Percentiles rank a stretch among this genome's conserved stretches.
phyloP scores from a whole-genome alignment of 2,113 vertebrate species.

The Ornithorhynchus anatinus region DNA sequence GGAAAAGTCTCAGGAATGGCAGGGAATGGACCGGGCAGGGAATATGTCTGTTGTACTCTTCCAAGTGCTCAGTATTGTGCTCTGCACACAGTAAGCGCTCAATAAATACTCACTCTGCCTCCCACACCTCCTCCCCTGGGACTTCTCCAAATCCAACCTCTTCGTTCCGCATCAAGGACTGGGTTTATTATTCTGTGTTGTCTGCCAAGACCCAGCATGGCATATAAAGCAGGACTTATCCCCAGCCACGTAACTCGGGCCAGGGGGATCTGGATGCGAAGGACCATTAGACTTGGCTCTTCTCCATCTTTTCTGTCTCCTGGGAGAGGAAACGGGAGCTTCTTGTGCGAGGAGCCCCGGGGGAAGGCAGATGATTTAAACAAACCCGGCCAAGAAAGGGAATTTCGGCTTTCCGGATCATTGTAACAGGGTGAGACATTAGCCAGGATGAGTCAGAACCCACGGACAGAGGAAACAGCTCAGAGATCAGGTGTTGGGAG shows the following conservation, averaged over 20 bases:
- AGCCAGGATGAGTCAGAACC: constrained; percentile 47
- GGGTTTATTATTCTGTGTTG: not conserved
- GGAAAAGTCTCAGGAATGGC: too few relatives aligned
- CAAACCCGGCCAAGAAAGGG: constrained; percentile 18
- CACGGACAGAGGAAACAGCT: constrained; percentile 8
- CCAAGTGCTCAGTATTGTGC: too few relatives aligned
- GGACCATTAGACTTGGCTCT: not conserved
- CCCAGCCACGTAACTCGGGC: not conserved
- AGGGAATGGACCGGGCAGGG: too few relatives aligned
- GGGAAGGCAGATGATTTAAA: constrained; percentile 16
- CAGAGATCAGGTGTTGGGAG: constrained; percentile 17
- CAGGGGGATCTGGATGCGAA: accelerated
- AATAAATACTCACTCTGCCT: too few relatives aligned
- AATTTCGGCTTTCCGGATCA: constrained; percentile 11
- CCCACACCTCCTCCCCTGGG: too few relatives aligned
- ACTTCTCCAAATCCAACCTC: not conserved
- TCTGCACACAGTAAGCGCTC: too few relatives aligned
- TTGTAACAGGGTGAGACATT: constrained; percentile 14
- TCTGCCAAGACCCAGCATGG: not conserved
- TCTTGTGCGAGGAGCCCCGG: constrained; percentile 7
- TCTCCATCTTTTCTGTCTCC: not conserved
- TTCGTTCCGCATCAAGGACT: not conserved
- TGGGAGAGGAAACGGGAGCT: constrained; percentile 2
- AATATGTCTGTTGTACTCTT: too few relatives aligned
- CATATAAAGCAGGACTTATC: not conserved